phyloP scores from a whole-genome alignment of 1,140 invertebrate genomes.

The Brachystomella parvula region DNA sequence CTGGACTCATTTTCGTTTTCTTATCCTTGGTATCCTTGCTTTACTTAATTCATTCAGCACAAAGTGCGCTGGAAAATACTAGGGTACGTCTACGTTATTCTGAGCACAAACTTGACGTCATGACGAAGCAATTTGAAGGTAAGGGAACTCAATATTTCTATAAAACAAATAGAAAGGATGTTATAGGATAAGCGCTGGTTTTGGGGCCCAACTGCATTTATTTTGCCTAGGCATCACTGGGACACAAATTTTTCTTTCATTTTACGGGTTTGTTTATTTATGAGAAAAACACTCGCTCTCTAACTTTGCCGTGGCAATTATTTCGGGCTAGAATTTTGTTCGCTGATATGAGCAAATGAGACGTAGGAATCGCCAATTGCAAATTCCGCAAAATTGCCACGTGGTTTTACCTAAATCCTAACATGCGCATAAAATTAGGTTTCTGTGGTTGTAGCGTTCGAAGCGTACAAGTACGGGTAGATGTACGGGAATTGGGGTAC shows the following conservation, averaged over 20 bases:
- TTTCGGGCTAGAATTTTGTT: too few relatives aligned
- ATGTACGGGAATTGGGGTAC: too few relatives aligned
- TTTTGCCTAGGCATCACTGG: slow-evolving; percentile 1
- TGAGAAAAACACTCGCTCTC: too few relatives aligned
- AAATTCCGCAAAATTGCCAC: too few relatives aligned
- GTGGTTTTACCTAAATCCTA: too few relatives aligned
- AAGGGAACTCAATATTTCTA: slow-evolving; percentile 10
- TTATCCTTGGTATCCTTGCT: background rate
- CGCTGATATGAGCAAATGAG: too few relatives aligned
- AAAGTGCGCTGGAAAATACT: background rate
- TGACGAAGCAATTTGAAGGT: slow-evolving; percentile 27
- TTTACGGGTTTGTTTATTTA: background rate
- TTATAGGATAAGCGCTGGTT: too few relatives aligned
- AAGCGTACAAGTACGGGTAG: too few relatives aligned
- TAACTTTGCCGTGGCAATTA: too few relatives aligned
- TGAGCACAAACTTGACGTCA: background rate
- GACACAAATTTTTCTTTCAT: slow-evolving; percentile 4
- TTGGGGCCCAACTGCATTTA: too few relatives aligned
- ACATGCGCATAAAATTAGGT: too few relatives aligned
- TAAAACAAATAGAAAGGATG: background rate
- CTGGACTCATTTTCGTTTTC: background rate
- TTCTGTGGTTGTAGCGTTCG: slow-evolving; percentile 18
- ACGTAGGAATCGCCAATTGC: too few relatives aligned
- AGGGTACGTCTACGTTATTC: background rate
- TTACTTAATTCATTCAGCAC: background rate